These are phyloP conservation scores for Griposia aprilina DNA, from an alignment of 2,888 invertebrate species.

Conservation along the genomic window DNA sequence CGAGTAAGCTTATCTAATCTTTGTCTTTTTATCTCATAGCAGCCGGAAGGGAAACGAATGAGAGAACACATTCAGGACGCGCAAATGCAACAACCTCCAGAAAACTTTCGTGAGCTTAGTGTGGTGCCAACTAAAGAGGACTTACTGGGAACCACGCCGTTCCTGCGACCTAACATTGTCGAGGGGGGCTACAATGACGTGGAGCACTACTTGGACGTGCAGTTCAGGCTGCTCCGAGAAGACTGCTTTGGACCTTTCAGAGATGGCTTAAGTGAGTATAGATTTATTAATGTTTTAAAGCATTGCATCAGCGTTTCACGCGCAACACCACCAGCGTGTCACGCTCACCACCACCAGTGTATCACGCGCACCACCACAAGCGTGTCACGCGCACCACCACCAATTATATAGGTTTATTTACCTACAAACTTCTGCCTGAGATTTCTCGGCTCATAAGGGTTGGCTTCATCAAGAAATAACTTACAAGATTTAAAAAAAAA, in stretches of 20 bases:
- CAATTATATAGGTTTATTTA: too few species aligned
- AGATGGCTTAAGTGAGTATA: constrained; percentile 90
- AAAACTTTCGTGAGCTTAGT: constrained; percentile 80
- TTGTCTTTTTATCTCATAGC: constrained; percentile 4
- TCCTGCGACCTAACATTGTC: constrained; percentile 88
- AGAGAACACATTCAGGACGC: not conserved
- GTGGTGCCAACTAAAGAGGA: constrained; percentile 79
- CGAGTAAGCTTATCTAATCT: not conserved
- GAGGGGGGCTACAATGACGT: constrained; percentile 91
- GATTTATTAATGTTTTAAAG: not conserved
- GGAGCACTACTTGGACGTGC: constrained; percentile 94
- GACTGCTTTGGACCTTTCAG: constrained; percentile 94
- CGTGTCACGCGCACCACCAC: not conserved
- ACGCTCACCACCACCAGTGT: not conserved
- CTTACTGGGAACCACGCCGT: constrained; percentile 75
- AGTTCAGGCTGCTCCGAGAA: constrained; percentile 94
- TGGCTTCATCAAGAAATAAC: too few species aligned
- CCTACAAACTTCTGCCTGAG: not conserved
- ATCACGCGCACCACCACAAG: not conserved
- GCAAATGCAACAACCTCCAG: constrained; percentile 74
- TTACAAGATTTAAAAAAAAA: too few species aligned
- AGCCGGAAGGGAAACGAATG: constrained; percentile 26
- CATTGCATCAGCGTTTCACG: not conserved
- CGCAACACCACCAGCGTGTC: not conserved
- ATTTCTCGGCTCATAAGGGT: not conserved